Base-by-base conservation (phyloP, 2,888 invertebrate genomes). In the Dryomyza anilis region DNA sequence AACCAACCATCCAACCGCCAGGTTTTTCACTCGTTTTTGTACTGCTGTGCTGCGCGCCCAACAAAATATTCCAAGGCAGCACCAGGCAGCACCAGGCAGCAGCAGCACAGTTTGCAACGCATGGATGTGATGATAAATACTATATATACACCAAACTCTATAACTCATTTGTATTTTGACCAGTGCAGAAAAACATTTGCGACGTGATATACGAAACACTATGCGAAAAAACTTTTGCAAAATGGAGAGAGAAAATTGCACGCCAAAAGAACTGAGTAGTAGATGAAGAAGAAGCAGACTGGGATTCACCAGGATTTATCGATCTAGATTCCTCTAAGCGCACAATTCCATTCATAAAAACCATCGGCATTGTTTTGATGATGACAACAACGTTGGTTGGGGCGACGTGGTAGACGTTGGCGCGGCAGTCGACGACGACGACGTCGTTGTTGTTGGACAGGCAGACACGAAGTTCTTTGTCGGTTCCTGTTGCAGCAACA, bases 331-430 rank as follows among this genome's bases (percentile, higher is more conserved):
- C 72, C 72, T 68, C 74, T 72, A 69, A 69, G 70, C 77, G 75
- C 73, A 75, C 67, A 75, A 81, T 71, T 80, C 81, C 82, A 81
- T 81, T 81, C 82, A 81, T 82, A 81, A 81, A 81, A 81, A 81
- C 50, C 79, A 74, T 69, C 75, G 71, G 73, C 76, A 78, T 76
- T 80, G 76, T 79, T 80, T 72, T 74, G 73, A 68, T 70, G 69
- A 33, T 61, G 55, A 36, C 36, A 59, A 61, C 33, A 43, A 56
- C 45, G 45, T 65, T 64, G 25, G 23, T 25, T 23, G 25, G n/a
- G 19, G 27, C 53, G 12, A 53, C 53, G 53, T 25, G 27, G 46
- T 19, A 19, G 46, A 48, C 21, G 46, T 21, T 21, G 21, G 21
- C 39, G 12, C n/a, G n/a, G n/a, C n/a, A n/a, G n/a, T n/a, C n/a